These are phyloP conservation scores for Forbesichthys agassizii DNA, from an alignment of 2,113 vertebrate genomes.

Conservation along the genomic window DNA sequence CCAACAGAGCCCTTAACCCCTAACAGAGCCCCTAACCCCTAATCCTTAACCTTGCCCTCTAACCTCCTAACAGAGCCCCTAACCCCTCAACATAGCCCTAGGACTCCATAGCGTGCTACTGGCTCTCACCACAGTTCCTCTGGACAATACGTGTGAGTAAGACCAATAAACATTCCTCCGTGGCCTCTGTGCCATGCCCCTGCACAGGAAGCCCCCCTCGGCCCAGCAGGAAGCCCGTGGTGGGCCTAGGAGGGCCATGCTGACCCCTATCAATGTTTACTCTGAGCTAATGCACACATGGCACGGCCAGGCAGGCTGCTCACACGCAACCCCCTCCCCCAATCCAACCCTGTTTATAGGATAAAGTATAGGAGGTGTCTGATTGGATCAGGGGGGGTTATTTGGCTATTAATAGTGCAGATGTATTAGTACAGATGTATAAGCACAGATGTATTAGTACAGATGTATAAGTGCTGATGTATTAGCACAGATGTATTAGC, in stretches of 20 bases:
- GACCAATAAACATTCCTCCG: slow-evolving; percentile 82
- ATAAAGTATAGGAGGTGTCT: no score
- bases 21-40: no score
- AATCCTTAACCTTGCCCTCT: no score
- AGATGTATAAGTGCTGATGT: no score
- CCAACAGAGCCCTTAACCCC: no score
- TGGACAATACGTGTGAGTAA: slow-evolving; percentile 81
- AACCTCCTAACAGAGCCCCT: no score
- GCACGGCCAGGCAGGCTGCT: slow-evolving; percentile 65
- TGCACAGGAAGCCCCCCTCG: slow-evolving; percentile 44
- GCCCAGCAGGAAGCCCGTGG: slow-evolving; percentile 62
- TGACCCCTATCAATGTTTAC: slow-evolving; percentile 79
- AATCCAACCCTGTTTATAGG: slow-evolving; percentile 27
- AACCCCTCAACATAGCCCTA: slow-evolving; percentile 14
- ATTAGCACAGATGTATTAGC: no score
- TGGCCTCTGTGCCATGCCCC: slow-evolving; percentile 51
- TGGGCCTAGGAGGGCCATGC: slow-evolving; percentile 70
- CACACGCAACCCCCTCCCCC: slow-evolving; percentile 74
- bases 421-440: no score
- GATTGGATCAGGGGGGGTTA: no score
- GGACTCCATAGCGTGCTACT: slow-evolving; percentile 80
- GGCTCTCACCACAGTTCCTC: slow-evolving; percentile 72
- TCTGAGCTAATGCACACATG: slow-evolving; percentile 68
- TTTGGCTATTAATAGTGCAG: no score
- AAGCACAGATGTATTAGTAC: no score